Conservation (phyloP, 2,888 invertebrate genomes). For the Rhagonycha lutea region DNA sequence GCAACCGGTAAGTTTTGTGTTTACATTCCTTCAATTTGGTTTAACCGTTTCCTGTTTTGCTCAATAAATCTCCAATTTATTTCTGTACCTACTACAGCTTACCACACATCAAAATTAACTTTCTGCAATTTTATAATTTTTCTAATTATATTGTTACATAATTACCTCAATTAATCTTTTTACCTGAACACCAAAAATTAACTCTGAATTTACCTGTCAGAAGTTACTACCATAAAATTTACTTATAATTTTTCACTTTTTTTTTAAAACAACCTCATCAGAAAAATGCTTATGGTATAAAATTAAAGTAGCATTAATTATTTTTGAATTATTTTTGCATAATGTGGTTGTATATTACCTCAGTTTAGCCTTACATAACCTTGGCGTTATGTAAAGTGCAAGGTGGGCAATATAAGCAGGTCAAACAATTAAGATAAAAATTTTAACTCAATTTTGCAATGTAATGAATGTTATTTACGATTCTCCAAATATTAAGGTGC, state of each 20-base stretch:
- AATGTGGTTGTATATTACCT: neutral
- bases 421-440: neutral
- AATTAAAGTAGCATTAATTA: neutral
- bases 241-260: neutral
- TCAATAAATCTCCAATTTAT: neutral
- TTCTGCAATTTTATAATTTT: neutral
- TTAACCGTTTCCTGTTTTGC: neutral
- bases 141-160: neutral
- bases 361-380: neutral
- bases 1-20: slow-evolving; percentile 45
- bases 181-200: neutral
- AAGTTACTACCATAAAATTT: neutral
- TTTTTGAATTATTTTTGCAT: neutral
- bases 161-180: neutral
- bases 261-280: neutral
- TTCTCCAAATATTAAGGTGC: neutral
- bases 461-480: neutral
- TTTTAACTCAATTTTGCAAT: neutral
- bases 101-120: neutral
- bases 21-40: neutral
- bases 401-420: neutral
- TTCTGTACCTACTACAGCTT: neutral
- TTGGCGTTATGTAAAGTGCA: neutral
- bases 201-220: neutral
- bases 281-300: neutral